Percentiles rank a stretch among this genome's conserved stretches.
phyloP scores from a whole-genome alignment of 2,113 vertebrate genomes.

The Miniopterus natalensis region DNA sequence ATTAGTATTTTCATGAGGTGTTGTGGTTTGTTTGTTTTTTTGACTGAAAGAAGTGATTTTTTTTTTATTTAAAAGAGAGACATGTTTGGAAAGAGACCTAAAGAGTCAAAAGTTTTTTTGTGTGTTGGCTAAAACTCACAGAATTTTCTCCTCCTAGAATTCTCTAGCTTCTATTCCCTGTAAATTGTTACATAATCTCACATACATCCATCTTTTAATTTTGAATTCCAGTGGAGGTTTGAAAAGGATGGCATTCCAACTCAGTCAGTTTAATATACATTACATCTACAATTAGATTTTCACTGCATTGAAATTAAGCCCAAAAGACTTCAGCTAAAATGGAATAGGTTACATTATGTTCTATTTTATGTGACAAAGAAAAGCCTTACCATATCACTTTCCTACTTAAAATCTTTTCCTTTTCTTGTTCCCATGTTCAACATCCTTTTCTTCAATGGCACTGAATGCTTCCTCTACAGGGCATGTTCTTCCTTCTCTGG shows the following conservation, averaged over 20 bases:
- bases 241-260: background rate
- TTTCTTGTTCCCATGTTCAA: background rate
- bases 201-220: slow-evolving; percentile 53
- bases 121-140: background rate
- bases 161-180: background rate
- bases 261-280: background rate
- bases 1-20: background rate
- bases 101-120: slow-evolving; percentile 39
- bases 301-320: background rate
- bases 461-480: background rate
- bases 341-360: background rate
- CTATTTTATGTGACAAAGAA: slow-evolving; percentile 49
- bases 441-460: background rate
- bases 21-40: background rate
- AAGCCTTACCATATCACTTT: background rate
- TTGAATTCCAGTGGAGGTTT: slow-evolving; percentile 50
- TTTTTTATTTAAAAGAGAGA: background rate
- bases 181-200: slow-evolving; percentile 4
- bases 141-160: slow-evolving; percentile 50
- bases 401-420: background rate
- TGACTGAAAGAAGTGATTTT: background rate
- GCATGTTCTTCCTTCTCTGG: background rate
- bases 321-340: slow-evolving; percentile 12
- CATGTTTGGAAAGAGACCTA: background rate
- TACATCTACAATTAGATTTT: background rate